Evolutionary conservation across 2,888 invertebrate genomes (phyloP), one percentile per base, ranked within the genome.

Genomic region (Drosophila suboccidentalis): DNA sequence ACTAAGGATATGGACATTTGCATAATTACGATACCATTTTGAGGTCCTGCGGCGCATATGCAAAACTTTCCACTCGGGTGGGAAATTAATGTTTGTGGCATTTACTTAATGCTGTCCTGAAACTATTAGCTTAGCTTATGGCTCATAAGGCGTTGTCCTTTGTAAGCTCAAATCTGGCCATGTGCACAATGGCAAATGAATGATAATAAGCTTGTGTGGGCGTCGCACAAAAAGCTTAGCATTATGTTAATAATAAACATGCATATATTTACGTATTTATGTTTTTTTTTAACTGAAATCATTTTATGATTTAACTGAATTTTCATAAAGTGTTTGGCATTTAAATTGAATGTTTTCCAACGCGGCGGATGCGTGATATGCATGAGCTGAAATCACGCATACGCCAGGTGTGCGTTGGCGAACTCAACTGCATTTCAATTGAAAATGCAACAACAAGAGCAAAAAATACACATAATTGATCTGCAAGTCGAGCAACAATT

Each of bases 1-100:
- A 26, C 26, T 26, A 5, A 26, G 26, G 26, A 26, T 57, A 51
- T 49, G 55, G 60, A 69, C 71, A 85, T 85, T 85, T 85, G 76
- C 87, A 87, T 87, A 87, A 85, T 84, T 85, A 87, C 67, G 46
- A 46, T 57, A 46, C 36, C 61, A 51, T 57, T 61, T 53, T 51
- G 64, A 29, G 55, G 53, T 43, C 51, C 67, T 63, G 47, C 34
- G 22, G 17, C 59, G 32, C 71, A 81, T 71, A 75, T 81, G 77
- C 75, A 75, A 69, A 75, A 63, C 67, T 60, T 75, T 57, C 32
- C 54, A 32, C 43, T 17, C 34, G 41, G 11, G 5, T 26, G 22
- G 53, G 38, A 75, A 86, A 75, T 78, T 73, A 82, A 87, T 84
- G 80, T 69, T 50, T 54, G 51, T 66, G 81, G 71, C 63, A 67